Conservation (phyloP, 1,140 invertebrate genomes). For the Caenorhabditis brenneri region DNA sequence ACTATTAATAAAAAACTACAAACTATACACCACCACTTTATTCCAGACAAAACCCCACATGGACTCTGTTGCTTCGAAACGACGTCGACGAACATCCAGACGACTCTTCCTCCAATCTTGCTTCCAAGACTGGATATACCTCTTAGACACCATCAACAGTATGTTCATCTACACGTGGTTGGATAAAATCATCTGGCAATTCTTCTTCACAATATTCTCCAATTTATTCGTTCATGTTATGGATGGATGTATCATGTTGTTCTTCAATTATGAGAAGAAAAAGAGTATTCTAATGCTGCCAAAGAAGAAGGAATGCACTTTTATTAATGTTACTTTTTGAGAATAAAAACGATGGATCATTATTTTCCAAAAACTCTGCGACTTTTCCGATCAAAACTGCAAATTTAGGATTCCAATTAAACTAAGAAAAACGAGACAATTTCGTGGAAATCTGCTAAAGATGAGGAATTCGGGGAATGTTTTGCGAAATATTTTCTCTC, state of each 20-base stretch:
- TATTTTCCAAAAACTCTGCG: background rate
- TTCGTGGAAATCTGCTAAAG: too few species aligned
- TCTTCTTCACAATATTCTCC: slow-evolving; percentile 9
- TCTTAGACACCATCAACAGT: background rate
- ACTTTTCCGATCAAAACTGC: too few species aligned
- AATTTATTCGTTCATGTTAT: background rate
- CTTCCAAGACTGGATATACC: slow-evolving; percentile 22
- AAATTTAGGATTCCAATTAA: too few species aligned
- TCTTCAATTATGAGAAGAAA: slow-evolving; percentile 13
- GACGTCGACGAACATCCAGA: background rate
- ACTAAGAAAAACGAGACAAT: too few species aligned
- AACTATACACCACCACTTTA: too few species aligned
- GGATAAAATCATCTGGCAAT: background rate
- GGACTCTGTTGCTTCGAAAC: slow-evolving; percentile 1
- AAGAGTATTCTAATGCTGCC: background rate
- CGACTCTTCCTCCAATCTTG: slow-evolving; percentile 9
- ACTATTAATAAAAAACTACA: too few species aligned
- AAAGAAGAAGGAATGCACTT: background rate
- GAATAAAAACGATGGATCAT: too few species aligned
- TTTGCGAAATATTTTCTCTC: too few species aligned
- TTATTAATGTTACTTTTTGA: background rate
- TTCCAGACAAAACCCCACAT: slow-evolving; percentile 14
- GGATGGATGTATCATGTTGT: slow-evolving; percentile 15
- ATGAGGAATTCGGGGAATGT: too few species aligned
- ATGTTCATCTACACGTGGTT: slow-evolving; percentile 19